phyloP scores from a whole-genome alignment of 2,113 vertebrate genomes.

The Prionailurus bengalensis region DNA sequence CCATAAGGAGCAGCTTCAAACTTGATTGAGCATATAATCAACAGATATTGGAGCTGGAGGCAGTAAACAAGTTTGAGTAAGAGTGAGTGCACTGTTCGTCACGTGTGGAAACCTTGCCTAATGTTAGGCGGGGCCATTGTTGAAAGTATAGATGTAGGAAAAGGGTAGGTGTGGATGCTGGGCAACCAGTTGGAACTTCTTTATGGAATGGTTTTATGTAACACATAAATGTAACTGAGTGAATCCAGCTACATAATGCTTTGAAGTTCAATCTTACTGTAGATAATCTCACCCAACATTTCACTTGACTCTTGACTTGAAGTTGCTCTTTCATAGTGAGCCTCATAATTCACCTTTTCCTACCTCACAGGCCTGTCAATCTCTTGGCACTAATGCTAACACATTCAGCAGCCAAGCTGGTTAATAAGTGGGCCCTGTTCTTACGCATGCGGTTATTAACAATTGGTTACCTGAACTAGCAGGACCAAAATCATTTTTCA shows the following conservation, averaged over 20 bases:
- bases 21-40: background rate
- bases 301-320: background rate
- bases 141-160: conserved; percentile 31
- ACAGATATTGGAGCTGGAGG: background rate
- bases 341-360: background rate
- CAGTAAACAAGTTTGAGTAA: conserved; percentile 14
- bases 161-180: background rate
- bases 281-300: background rate
- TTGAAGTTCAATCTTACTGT: background rate
- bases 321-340: background rate
- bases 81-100: background rate
- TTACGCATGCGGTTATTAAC: background rate
- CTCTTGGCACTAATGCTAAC: background rate
- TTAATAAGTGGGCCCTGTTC: background rate
- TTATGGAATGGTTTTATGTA: background rate
- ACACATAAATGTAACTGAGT: background rate
- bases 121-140: background rate
- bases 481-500: background rate
- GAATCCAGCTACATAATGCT: background rate
- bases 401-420: background rate
- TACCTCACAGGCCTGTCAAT: background rate
- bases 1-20: background rate
- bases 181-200: background rate
- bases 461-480: background rate
- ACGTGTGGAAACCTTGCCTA: conserved; percentile 23